Percentiles rank a stretch among this genome's conserved stretches.
Evolutionary conservation across 2,888 invertebrate genomes (phyloP).

Genomic region (Acanthopleura granulata): DNA sequence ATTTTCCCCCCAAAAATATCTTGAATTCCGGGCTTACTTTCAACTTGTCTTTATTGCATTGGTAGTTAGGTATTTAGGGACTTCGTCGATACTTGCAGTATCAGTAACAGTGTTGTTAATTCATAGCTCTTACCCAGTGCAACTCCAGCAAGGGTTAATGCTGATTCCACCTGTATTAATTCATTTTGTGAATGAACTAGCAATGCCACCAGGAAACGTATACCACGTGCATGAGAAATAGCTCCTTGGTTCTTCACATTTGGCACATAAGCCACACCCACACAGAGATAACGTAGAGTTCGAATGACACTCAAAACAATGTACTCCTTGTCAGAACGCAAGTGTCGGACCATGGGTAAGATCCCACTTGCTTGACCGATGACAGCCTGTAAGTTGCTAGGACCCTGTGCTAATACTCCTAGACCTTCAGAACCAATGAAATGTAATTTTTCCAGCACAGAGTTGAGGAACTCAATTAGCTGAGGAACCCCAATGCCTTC

Average conservation of each 20-base stretch:
- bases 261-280: slow-evolving; percentile 65
- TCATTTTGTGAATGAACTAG: slow-evolving; percentile 65
- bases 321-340: slow-evolving; percentile 61
- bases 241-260: slow-evolving; percentile 59
- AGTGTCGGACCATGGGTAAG: slow-evolving; percentile 57
- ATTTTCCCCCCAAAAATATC: too few relatives aligned
- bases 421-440: slow-evolving; percentile 66
- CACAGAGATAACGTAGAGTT: slow-evolving; percentile 61
- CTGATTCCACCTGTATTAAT: slow-evolving; percentile 66
- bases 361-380: slow-evolving; percentile 64
- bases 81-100: too few relatives aligned
- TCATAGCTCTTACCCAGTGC: slow-evolving; percentile 54
- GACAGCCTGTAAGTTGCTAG: slow-evolving; percentile 56
- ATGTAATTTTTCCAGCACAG: slow-evolving; percentile 63
- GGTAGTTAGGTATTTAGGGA: too few relatives aligned
- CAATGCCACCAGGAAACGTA: slow-evolving; percentile 63
- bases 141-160: slow-evolving; percentile 62
- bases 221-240: slow-evolving; percentile 60
- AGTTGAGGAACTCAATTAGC: slow-evolving; percentile 65
- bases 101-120: too few relatives aligned
- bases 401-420: slow-evolving; percentile 65
- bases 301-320: slow-evolving; percentile 66
- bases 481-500: slow-evolving; percentile 61
- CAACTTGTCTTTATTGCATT: too few relatives aligned
- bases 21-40: too few relatives aligned